Percentiles rank a stretch among this genome's conserved stretches.
Conservation (phyloP, 2,888 invertebrate genomes). For the Sinhomidia bicolor region DNA sequence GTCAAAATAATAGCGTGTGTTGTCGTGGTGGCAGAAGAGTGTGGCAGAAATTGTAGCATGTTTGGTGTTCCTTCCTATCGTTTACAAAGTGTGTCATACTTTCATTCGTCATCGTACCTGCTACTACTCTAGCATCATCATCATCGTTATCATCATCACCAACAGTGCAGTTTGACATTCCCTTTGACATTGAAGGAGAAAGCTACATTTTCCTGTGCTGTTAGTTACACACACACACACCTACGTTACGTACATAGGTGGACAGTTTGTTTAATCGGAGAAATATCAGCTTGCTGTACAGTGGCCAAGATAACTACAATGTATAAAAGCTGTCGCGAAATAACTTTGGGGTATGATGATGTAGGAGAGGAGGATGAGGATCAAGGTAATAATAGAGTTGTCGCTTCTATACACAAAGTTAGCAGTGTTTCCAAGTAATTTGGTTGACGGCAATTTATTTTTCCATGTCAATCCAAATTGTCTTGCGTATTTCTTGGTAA, state of each 20-base stretch:
- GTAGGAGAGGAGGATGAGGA: slow-evolving; percentile 62
- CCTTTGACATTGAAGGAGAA: slow-evolving; percentile 10
- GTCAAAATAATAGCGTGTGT: slow-evolving; percentile 1
- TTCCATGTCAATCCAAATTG: too few relatives aligned
- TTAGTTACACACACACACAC: neutral
- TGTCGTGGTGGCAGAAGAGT: too few relatives aligned
- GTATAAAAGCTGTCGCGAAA: slow-evolving; percentile 75
- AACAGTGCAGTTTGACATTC: neutral
- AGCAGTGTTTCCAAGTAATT: neutral
- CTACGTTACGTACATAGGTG: neutral
- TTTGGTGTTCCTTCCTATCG: neutral
- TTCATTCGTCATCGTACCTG: neutral
- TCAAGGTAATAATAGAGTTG: slow-evolving; percentile 50
- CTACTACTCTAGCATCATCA: too few relatives aligned
- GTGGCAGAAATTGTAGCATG: slow-evolving; percentile 15
- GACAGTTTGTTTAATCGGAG: neutral
- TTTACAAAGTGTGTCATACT: slow-evolving; percentile 27
- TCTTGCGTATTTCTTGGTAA: too few relatives aligned
- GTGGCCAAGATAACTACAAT: too few relatives aligned
- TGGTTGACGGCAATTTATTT: neutral
- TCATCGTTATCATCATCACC: too few relatives aligned
- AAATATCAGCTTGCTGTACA: too few relatives aligned
- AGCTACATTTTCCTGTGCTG: neutral
- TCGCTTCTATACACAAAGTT: neutral
- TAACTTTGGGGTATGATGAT: slow-evolving; percentile 69